Base-by-base conservation (phyloP, 2,797 vertebrate genomes). In the Oryzias dopingdopingensis region DNA sequence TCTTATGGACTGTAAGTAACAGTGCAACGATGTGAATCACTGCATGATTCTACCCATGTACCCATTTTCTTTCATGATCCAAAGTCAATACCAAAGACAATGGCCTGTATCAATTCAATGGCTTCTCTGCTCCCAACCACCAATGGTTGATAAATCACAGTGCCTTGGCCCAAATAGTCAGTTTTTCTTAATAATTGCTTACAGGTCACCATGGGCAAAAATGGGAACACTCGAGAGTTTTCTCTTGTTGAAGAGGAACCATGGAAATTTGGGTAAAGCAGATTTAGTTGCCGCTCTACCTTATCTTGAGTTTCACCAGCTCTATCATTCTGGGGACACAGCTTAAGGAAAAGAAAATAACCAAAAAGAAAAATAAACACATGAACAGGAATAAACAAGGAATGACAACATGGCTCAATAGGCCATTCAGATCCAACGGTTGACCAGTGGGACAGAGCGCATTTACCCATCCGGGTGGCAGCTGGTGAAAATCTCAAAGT, bases 121-220 rank as follows among this genome's bases (percentile, higher is more conserved):
- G 88, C 76, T 89, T 89, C 88, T 90, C 89, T 91, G 81, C 79
- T 80, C 77, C 71, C 79, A 83, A 83, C 82, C 66, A n/a, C 16
- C 74, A 51, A 69, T 45, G 40, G 56, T 74, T 23, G 86, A 40
- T 72, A 45, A 63, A 69, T 81, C 56, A 79, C 26, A 83, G 88
- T 95, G 92, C 84, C 91, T 81, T 93, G 85, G 83, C 81, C 83
- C 84, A 80, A 88, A 89, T 89, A 91, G 92, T 90, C 72, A 87
- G 92, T 88, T 94, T 80, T 92, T 92, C 86, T 92, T 92, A 86
- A 82, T 94, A 93, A 96, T 93, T 95, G 90, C 93, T 98, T 99
- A 78, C 95, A 98, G 97, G 96, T 96, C 76, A 94, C 94, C 91
- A 89, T 95, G 93, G 93, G 94, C 92, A 93, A 93, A 92, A 98